These are phyloP conservation scores for Cyphomyrus discorhynchus DNA, from an alignment of 2,113 vertebrate genomes.

Conservation along the genomic window DNA sequence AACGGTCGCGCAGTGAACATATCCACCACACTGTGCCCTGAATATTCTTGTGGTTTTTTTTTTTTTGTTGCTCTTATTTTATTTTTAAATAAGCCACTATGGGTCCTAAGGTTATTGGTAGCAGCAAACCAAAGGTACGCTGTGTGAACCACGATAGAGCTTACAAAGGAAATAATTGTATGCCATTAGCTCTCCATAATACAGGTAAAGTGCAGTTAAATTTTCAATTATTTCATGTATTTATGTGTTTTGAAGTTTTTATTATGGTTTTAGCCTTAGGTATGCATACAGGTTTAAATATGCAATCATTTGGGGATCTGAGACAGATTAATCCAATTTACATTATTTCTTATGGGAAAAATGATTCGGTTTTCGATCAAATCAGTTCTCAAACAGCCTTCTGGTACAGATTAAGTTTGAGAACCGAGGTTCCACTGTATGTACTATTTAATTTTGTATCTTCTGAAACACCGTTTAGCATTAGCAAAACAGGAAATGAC, in stretches of 20 bases:
- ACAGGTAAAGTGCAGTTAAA: not conserved
- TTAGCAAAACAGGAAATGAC: not conserved
- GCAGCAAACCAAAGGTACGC: not conserved
- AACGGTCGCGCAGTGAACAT: not conserved
- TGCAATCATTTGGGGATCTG: no score
- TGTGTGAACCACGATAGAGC: not conserved
- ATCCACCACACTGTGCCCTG: not conserved
- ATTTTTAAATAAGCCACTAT: not conserved
- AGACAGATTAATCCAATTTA: not conserved
- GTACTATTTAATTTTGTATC: not conserved
- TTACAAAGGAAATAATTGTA: not conserved
- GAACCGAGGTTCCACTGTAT: not conserved
- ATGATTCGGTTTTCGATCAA: not conserved
- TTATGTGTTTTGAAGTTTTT: not conserved
- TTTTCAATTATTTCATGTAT: not conserved
- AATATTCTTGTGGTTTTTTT: not conserved
- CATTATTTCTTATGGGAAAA: not conserved
- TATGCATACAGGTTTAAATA: not conserved
- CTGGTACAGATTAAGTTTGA: not conserved
- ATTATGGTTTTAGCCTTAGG: not conserved
- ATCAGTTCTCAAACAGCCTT: not conserved
- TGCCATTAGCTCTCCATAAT: not conserved
- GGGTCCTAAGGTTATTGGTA: not conserved
- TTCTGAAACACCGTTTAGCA: not conserved
- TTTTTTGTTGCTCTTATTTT: not conserved